Base-by-base conservation (phyloP, 2,888 invertebrate species). In the Callimorpha dominula region DNA sequence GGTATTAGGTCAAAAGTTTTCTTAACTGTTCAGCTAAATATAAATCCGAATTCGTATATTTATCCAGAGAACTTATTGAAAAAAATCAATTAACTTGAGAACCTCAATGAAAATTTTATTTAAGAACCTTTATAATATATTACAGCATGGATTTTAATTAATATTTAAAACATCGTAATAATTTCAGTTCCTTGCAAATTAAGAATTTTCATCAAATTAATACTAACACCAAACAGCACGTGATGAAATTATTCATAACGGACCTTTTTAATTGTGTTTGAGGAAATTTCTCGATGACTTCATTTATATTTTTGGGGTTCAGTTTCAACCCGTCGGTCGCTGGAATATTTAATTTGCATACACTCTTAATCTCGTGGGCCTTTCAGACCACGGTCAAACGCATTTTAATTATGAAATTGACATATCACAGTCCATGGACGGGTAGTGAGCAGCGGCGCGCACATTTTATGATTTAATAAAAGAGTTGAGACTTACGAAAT, bases 371-470 rank as follows among this genome's bases (percentile, higher is more conserved):
- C 94, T 91, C 90, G 78, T 74, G 85, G 86, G 88, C 91, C 91
- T 91, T 89, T 85, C 81, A 83, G 80, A 82, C 83, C 80, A 94
- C 94, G 95, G 95, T 95, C 95, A 95, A 94, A 93, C 92, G 95
- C 91, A 93, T 94, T 95, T 94, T 94, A 95, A 95, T 95, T 95
- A 95, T 93, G 92, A 93, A 95, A 95, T 95, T 95, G 95, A 95
- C 95, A 95, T 95, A 93, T 95, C 94, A 90, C 89, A 88, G 74
- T 81, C 81, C 82, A 83, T 81, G 74, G 69, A 73, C 75, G 85
- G 83, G 75, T 75, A 77, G 84, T 77, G 87, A 85, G 88, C 90
- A 87, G 80, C 85, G 86, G 88, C 80, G 87, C 89, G 88, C 81
- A 82, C 84, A 89, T 91, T 93, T 93, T 92, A 92, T 94, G 91